Base-by-base conservation (phyloP, 2,113 vertebrate species). In the Sinocyclocheilus rhinocerous region DNA sequence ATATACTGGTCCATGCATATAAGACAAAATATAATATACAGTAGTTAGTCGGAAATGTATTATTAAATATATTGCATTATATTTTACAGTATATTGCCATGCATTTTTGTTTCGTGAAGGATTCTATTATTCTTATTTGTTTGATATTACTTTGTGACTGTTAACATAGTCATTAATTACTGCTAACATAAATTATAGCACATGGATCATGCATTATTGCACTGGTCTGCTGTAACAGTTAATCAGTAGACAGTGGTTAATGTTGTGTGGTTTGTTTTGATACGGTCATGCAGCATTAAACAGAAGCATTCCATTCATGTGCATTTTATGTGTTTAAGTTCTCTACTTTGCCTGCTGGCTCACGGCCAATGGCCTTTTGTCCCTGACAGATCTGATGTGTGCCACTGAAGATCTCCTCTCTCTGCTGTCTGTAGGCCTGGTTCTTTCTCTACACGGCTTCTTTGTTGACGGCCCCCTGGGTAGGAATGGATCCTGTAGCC, bases 341-440 rank as follows among this genome's bases (percentile, higher is more conserved):
- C 42, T 52, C 70, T 85, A 89, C 88, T 89, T 85, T 52, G 52
- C 16, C 7, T 76, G 57, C 50, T 83, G 86, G 4, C 69, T 69
- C 4, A 26, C 42, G 13, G 36, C 78, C 18, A 57, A 18, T 33
- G 65, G 9, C 26, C 80, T 86, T 82, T 75, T 86, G 18, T 78
- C 75, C 84, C 12, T 67, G 24, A 81, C 63, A 42, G 61, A 65
- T 76, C 45, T 84, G 84, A 57, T 69, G 36, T 65, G 45, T 79
- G 73, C 77, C 55, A 67, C 76, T 72, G 76, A 69, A 26, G 52
- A 29, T 80, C 85, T 85, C 75, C 29, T 88, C 59, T 76, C 79
- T 26, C 24, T 24, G 12, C 73, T 22, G 9, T 87, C 83, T 15
- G 57, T 55, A 29, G 16, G 76, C 3, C 72, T 61, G 36, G 26